phyloP scores from a whole-genome alignment of 2,888 invertebrate species.

The Lasioglossum lativentre region DNA sequence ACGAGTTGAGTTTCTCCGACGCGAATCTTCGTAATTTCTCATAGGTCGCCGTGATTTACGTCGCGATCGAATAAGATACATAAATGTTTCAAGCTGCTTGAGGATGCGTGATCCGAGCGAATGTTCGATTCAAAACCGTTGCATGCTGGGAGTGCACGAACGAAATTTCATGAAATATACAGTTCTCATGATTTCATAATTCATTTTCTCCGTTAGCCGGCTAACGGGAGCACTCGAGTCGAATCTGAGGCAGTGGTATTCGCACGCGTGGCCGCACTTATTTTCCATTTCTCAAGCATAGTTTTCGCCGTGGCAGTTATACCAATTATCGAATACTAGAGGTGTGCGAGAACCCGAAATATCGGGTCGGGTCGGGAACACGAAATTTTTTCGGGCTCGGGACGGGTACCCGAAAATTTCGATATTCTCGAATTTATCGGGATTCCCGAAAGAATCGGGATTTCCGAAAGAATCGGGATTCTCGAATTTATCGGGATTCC shows the following conservation, averaged over 20 bases:
- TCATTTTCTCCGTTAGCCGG: background rate
- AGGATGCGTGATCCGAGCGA: background rate
- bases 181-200: background rate
- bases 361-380: no score
- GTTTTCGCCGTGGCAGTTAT: background rate
- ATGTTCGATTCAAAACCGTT: background rate
- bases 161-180: conserved; percentile 1
- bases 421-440: no score
- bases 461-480: no score
- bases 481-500: no score
- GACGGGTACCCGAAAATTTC: no score
- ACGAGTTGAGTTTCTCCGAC: background rate
- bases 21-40: background rate
- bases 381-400: no score
- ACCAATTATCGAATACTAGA: background rate
- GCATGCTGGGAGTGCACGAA: background rate
- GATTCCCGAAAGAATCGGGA: no score
- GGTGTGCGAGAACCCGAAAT: no score
- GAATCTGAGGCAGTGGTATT: background rate
- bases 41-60: background rate
- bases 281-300: background rate
- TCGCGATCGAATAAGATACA: background rate
- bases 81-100: background rate
- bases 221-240: conserved; percentile 5
- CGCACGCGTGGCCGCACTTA: background rate